phyloP scores from a whole-genome alignment of 2,113 vertebrate species.

The Atherinomorus stipes region DNA sequence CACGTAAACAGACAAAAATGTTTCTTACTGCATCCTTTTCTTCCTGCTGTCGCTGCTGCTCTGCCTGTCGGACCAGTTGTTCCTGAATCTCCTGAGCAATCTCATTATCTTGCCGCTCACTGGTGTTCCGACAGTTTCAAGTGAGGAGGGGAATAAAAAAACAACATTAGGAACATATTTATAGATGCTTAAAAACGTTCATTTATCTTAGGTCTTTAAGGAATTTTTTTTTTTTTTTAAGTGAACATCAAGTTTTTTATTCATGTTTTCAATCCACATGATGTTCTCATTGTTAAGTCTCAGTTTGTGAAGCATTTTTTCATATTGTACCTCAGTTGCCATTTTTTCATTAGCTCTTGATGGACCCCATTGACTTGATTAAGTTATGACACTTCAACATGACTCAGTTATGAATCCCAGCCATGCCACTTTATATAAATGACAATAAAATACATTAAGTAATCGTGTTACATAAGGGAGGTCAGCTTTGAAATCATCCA shows the following conservation, averaged over 20 bases:
- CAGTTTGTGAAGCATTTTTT: too few species aligned
- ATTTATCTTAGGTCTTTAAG: too few species aligned
- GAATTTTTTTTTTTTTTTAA: too few species aligned
- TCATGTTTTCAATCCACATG: too few species aligned
- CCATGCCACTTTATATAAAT: not conserved
- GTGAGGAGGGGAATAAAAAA: not conserved
- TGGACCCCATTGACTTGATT: not conserved
- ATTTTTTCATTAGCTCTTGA: too few species aligned
- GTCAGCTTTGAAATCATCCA: not conserved
- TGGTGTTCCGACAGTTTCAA: slow-evolving; percentile 58
- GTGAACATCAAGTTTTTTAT: too few species aligned
- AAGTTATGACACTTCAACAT: not conserved
- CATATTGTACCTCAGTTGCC: too few species aligned
- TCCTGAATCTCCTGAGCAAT: slow-evolving; percentile 97
- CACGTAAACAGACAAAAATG: not conserved
- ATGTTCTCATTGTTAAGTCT: too few species aligned
- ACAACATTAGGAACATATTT: not conserved
- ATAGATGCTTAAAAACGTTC: too few species aligned
- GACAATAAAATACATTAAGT: not conserved
- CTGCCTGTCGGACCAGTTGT: slow-evolving; percentile 90
- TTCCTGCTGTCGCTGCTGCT: slow-evolving; percentile 90
- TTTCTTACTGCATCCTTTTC: slow-evolving; percentile 92
- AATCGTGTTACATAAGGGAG: not conserved
- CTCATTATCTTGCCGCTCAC: slow-evolving; percentile 91
- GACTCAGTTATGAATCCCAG: not conserved